phyloP scores from a whole-genome alignment of 2,113 vertebrate species.

The Ibidorhyncha struthersii region DNA sequence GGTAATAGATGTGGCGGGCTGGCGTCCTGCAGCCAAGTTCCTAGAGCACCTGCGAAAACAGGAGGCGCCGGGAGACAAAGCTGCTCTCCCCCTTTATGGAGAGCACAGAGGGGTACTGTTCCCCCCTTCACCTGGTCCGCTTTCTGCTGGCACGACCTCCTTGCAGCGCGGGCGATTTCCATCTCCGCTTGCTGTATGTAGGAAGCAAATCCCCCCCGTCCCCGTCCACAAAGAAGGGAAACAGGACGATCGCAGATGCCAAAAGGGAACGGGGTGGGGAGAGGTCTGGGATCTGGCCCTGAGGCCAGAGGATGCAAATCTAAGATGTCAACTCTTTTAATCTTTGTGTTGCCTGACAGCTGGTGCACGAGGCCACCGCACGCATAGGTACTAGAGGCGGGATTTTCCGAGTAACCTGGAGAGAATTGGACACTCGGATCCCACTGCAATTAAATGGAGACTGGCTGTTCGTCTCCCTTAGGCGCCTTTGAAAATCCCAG shows the following conservation, averaged over 20 bases:
- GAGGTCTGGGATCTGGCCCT: neutral
- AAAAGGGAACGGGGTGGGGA: neutral
- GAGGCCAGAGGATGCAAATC: neutral
- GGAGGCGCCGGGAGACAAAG: slow-evolving; percentile 61
- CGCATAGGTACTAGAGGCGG: accelerated
- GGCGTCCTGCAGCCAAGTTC: slow-evolving; percentile 63
- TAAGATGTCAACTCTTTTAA: neutral
- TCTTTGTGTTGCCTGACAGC: neutral
- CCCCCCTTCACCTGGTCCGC: slow-evolving; percentile 69
- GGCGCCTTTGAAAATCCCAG: neutral
- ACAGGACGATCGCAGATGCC: neutral
- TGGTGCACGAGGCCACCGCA: accelerated
- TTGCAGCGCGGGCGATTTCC: neutral
- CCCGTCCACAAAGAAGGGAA: neutral
- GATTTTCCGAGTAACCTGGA: neutral
- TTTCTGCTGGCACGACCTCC: slow-evolving; percentile 49
- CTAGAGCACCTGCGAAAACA: slow-evolving; percentile 77
- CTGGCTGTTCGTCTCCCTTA: neutral
- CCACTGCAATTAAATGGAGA: neutral
- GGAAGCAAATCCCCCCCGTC: neutral
- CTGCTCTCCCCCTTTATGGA: neutral
- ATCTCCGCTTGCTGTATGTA: neutral
- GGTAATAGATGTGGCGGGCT: slow-evolving; percentile 76
- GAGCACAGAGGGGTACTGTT: slow-evolving; percentile 71
- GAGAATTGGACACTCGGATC: neutral